Conservation (phyloP, 2,113 vertebrate genomes). For the Oreochromis niloticus region DNA sequence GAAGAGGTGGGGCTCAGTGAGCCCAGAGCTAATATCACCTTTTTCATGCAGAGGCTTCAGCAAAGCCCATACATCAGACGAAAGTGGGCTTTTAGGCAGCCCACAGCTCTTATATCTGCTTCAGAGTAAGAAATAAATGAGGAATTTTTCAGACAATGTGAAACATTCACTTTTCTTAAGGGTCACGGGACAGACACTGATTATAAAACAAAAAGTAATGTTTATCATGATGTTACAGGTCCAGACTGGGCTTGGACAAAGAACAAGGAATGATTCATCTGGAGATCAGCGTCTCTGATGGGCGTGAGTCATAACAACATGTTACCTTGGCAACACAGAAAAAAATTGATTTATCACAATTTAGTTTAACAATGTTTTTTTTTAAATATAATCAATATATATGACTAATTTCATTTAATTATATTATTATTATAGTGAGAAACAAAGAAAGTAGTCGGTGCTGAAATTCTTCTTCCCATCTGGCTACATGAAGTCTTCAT, state of each 20-base stretch:
- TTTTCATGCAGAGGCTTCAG: background rate
- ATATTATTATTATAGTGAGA: background rate
- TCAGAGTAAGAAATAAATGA: background rate
- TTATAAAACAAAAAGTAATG: background rate
- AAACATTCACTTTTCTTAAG: background rate
- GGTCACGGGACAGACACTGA: background rate
- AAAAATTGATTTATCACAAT: background rate
- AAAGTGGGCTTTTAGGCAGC: background rate
- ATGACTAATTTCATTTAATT: background rate
- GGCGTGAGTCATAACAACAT: constrained; percentile 76
- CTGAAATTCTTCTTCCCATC: background rate
- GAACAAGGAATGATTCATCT: constrained; percentile 87
- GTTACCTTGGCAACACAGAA: background rate
- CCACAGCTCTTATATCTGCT: background rate
- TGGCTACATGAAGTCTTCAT: constrained; percentile 13
- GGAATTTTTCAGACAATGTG: background rate
- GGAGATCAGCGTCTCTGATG: constrained; percentile 80
- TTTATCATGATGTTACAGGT: constrained; percentile 70
- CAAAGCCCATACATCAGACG: background rate
- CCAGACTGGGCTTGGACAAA: constrained; percentile 81
- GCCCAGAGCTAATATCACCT: background rate
- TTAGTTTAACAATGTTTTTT: background rate
- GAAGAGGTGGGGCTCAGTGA: background rate
- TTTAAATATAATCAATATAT: background rate
- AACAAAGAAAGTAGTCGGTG: background rate